Evolutionary conservation across 2,113 vertebrate species (phyloP).

Genomic region (Lates calcarifer): DNA sequence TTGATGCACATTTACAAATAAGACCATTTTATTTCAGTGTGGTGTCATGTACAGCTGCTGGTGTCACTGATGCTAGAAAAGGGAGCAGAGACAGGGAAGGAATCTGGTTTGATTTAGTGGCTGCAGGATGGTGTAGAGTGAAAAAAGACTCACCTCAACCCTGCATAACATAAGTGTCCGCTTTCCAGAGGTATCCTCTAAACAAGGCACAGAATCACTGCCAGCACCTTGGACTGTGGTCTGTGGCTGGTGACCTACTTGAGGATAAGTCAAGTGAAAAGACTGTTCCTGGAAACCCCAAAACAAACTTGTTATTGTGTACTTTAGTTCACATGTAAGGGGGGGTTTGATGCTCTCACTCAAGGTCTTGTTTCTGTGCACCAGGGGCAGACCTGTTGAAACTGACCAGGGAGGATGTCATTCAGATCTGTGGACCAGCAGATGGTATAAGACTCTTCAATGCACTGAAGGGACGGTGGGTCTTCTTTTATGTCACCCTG

Average conservation of each 20-base stretch:
- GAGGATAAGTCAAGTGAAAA: neutral
- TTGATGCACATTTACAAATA: neutral
- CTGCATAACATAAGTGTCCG: neutral
- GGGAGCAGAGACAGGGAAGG: neutral
- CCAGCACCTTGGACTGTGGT: neutral
- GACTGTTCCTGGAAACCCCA: neutral
- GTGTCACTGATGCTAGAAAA: neutral
- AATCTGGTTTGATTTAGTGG: neutral
- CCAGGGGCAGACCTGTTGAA: slow-evolving; percentile 95
- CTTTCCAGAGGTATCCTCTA: neutral
- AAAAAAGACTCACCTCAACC: neutral
- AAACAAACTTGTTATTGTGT: neutral
- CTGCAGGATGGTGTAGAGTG: neutral
- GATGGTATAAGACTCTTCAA: slow-evolving; percentile 98
- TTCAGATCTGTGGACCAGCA: slow-evolving; percentile 98
- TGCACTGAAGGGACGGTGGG: slow-evolving; percentile 93
- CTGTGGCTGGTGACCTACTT: neutral
- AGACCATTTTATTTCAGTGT: neutral
- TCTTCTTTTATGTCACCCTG: neutral
- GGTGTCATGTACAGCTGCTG: neutral
- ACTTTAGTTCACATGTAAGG: neutral
- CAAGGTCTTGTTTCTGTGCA: neutral
- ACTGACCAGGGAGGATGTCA: slow-evolving; percentile 96
- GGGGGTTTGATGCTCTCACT: neutral
- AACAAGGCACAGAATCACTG: neutral